A percentile compares a stretch with the other conserved stretches of the same genome.
Evolutionary conservation across 2,888 invertebrate species (phyloP).

Genomic region (Galerucella nymphaeae): DNA sequence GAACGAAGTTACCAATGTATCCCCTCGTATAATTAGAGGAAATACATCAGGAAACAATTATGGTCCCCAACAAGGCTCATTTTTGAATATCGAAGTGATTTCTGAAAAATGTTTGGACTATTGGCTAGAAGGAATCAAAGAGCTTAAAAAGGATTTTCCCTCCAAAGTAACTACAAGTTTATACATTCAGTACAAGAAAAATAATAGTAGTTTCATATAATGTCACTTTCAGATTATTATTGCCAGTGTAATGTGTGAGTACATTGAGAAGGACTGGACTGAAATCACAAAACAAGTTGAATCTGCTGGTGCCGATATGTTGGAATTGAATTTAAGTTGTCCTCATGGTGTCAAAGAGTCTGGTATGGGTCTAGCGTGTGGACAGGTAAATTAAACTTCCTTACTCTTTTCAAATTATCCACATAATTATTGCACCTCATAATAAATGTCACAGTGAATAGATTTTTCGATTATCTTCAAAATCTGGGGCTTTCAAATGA

Average conservation of each 20-base stretch:
- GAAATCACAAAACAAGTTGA: conserved; percentile 82
- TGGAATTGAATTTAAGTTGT: conserved; percentile 96
- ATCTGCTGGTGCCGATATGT: conserved; percentile 89
- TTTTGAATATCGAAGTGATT: conserved; percentile 97
- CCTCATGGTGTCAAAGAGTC: conserved; percentile 99
- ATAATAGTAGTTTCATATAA: neutral
- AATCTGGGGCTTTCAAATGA: no score
- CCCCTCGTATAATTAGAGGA: conserved; percentile 95
- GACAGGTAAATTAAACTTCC: conserved; percentile 75
- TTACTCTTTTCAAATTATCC: neutral
- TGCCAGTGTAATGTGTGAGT: conserved; percentile 96
- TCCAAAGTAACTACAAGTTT: conserved; percentile 71
- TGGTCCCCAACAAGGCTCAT: conserved; percentile 96
- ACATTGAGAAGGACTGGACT: conserved; percentile 89
- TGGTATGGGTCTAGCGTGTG: conserved; percentile 98
- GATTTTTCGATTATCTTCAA: no score
- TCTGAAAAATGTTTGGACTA: conserved; percentile 96
- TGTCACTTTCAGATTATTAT: conserved; percentile 77
- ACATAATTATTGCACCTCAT: no score
- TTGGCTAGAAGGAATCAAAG: conserved; percentile 89
- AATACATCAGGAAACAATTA: conserved; percentile 90
- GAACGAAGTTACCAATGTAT: conserved; percentile 96
- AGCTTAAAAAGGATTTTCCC: conserved; percentile 93
- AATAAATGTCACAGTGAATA: neutral
- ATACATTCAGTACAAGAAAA: neutral